Evolutionary conservation across 1,140 invertebrate genomes (phyloP).

Genomic region (Drosophila erecta): DNA sequence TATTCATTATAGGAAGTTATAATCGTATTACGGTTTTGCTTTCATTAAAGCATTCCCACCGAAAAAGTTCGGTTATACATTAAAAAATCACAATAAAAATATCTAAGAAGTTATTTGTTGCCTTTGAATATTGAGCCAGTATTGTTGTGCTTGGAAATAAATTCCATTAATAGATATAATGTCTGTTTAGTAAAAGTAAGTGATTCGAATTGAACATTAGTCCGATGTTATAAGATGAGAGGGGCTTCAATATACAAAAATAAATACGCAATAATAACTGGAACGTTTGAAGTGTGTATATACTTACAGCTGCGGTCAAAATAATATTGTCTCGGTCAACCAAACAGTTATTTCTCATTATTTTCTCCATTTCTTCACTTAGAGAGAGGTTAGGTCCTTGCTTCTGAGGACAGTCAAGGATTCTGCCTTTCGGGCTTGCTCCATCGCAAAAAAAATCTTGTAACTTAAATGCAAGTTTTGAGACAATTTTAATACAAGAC

Average conservation of each 20-base stretch:
- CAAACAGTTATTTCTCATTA: no score
- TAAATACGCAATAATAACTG: not conserved
- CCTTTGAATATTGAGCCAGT: conserved; percentile 40
- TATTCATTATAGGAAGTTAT: conserved; percentile 78
- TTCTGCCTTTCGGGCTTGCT: no score
- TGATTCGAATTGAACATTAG: not conserved
- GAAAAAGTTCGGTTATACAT: conserved; percentile 74
- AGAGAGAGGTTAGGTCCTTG: no score
- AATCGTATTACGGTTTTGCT: conserved; percentile 77
- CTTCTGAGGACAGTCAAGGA: no score
- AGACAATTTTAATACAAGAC: no score
- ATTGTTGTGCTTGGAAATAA: not conserved
- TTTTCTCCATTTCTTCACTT: no score
- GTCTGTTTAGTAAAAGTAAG: not conserved
- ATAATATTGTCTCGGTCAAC: no score
- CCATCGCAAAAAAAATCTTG: no score
- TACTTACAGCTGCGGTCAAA: no score
- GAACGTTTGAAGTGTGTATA: no score
- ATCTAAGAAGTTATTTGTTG: conserved; percentile 66
- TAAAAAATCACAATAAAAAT: conserved; percentile 73
- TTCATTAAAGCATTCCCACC: conserved; percentile 79
- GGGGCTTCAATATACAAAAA: not conserved
- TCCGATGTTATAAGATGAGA: not conserved
- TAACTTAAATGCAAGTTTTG: no score
- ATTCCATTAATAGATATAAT: not conserved